A percentile compares a stretch with the other conserved stretches of the same genome.
Evolutionary conservation across 2,888 invertebrate genomes (phyloP).

Genomic region (Tridacna gigas): DNA sequence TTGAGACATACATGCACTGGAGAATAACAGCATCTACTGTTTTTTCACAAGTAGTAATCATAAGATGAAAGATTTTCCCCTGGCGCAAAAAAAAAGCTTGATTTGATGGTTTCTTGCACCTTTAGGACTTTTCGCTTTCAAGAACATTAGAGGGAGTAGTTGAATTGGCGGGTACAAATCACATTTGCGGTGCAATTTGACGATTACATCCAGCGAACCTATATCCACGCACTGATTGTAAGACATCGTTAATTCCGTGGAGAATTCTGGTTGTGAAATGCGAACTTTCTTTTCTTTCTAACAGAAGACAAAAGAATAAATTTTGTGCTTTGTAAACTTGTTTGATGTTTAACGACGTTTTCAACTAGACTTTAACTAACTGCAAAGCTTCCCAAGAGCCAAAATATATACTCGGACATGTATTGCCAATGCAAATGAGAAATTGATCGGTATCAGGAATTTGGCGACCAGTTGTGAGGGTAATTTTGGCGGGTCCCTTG

Average conservation of each 20-base stretch:
- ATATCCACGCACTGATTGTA: no score
- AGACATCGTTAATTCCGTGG: no score
- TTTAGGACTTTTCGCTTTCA: slow-evolving; percentile 2
- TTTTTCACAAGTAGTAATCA: no score
- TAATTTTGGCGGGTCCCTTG: no score
- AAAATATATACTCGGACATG: not conserved
- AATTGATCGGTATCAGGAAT: not conserved
- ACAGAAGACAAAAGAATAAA: not conserved
- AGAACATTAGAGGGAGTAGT: slow-evolving; percentile 10
- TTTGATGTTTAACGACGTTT: not conserved
- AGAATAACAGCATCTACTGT: no score
- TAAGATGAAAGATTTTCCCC: not conserved
- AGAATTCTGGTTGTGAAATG: not conserved
- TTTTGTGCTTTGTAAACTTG: not conserved
- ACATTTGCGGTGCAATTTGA: not conserved
- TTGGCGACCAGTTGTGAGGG: no score
- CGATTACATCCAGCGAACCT: no score
- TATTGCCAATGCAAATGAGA: not conserved
- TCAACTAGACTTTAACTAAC: not conserved
- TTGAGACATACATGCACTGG: no score
- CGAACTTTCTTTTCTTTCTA: not conserved
- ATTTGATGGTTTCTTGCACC: not conserved
- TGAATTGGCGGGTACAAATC: not conserved
- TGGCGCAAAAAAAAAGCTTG: not conserved
- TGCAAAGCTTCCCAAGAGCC: not conserved